Conservation (phyloP, 2,797 vertebrate species). For the Enteromius viviparus region DNA sequence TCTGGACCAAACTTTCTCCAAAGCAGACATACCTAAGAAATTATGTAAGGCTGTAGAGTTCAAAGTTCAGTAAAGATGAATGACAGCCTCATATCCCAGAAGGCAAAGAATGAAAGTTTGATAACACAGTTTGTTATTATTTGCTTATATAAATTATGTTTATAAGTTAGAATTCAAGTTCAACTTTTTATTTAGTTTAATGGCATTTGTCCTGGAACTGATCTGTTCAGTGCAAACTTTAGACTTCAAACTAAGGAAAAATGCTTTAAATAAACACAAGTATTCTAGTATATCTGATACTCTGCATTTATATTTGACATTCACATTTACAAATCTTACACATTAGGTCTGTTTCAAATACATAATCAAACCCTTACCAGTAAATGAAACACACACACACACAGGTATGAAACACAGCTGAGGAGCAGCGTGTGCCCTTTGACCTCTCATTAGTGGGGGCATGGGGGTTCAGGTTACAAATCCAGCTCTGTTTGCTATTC, state of each 20-base stretch:
- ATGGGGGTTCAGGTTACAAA: slow-evolving; percentile 88
- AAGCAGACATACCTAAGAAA: slow-evolving; percentile 33
- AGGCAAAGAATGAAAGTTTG: slow-evolving; percentile 7
- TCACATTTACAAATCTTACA: neutral
- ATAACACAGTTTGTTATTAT: neutral
- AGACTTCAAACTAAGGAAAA: neutral
- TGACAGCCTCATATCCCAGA: slow-evolving; percentile 32
- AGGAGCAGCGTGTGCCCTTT: slow-evolving; percentile 81
- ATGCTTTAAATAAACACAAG: neutral
- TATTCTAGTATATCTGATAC: slow-evolving; percentile 1
- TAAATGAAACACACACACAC: slow-evolving; percentile 54
- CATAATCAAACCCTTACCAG: slow-evolving; percentile 16
- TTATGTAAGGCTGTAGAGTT: slow-evolving; percentile 15
- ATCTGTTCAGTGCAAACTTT: neutral
- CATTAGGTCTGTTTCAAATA: slow-evolving; percentile 21
- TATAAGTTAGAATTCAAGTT: neutral
- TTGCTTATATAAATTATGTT: neutral
- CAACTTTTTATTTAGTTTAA: neutral
- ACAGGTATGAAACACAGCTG: slow-evolving; percentile 69
- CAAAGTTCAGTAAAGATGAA: slow-evolving; percentile 33
- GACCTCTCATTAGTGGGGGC: slow-evolving; percentile 90
- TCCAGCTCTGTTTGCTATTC: slow-evolving; percentile 93
- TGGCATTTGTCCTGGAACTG: neutral
- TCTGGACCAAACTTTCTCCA: neutral
- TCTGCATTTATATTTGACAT: slow-evolving; percentile 12